Evolutionary conservation across 2,797 vertebrate species (phyloP).

Genomic region (Apodemus agrarius): DNA sequence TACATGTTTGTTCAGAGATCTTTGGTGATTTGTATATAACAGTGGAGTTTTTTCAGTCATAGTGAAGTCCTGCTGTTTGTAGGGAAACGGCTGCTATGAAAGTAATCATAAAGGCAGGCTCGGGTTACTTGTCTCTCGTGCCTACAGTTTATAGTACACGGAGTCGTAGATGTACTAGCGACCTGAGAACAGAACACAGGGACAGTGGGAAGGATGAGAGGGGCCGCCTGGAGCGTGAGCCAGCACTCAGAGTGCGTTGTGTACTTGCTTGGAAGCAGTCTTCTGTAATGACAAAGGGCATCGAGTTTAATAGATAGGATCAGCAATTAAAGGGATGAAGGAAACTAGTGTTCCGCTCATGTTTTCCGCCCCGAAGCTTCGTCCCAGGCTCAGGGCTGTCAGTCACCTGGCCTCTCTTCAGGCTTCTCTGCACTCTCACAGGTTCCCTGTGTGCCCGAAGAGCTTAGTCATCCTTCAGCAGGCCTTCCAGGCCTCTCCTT

Average conservation of each 20-base stretch:
- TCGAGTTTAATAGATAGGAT: not conserved
- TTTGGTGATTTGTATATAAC: not conserved
- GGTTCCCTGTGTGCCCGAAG: not conserved
- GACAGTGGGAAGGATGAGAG: not conserved
- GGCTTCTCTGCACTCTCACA: not conserved
- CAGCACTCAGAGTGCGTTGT: not conserved
- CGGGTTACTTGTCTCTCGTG: not conserved
- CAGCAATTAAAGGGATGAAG: not conserved
- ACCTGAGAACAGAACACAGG: not conserved
- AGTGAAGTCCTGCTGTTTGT: not conserved
- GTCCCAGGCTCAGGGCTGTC: not conserved
- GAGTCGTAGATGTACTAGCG: not conserved
- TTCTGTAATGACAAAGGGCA: not conserved
- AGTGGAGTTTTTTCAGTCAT: not conserved
- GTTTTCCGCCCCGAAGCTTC: not conserved
- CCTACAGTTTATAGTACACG: not conserved
- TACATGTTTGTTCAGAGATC: slow-evolving; percentile 11
- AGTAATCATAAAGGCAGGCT: not conserved
- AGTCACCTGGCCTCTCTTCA: not conserved
- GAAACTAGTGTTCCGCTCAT: not conserved
- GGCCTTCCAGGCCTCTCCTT: not conserved
- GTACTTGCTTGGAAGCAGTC: not conserved
- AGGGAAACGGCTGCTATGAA: not conserved
- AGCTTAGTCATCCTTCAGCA: slow-evolving; percentile 40
- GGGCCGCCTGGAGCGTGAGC: not conserved